Conservation (phyloP, 2,888 invertebrate species). For the Athrips mouffetella region DNA sequence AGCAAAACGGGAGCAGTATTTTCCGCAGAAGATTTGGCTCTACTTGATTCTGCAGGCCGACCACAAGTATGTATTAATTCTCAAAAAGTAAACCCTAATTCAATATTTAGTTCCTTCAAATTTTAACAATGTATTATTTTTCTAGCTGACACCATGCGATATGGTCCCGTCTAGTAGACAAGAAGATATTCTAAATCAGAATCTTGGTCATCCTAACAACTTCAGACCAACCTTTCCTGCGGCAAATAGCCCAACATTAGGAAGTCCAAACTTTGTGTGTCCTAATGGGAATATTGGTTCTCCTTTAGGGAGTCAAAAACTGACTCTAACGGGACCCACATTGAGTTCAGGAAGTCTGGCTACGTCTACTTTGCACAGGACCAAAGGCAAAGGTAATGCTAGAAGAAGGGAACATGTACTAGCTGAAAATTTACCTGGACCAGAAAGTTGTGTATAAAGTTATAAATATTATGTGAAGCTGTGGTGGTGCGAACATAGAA, state of each 20-base stretch:
- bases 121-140: not conserved
- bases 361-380: slow-evolving; percentile 68
- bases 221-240: slow-evolving; percentile 66
- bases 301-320: slow-evolving; percentile 63
- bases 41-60: slow-evolving; percentile 62
- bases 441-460: slow-evolving; percentile 90
- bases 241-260: slow-evolving; percentile 66
- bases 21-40: slow-evolving; percentile 69
- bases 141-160: slow-evolving; percentile 58
- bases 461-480: too few relatives aligned
- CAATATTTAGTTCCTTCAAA: not conserved
- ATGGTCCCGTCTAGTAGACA: slow-evolving; percentile 49
- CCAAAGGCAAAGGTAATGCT: slow-evolving; percentile 70
- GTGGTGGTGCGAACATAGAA: slow-evolving; percentile 20
- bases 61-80: slow-evolving; percentile 43
- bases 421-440: slow-evolving; percentile 90
- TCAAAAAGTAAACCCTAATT: not conserved
- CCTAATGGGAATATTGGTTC: slow-evolving; percentile 66
- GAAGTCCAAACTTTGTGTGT: slow-evolving; percentile 72
- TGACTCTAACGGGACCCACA: slow-evolving; percentile 62
- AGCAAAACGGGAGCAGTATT: slow-evolving; percentile 68
- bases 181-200: slow-evolving; percentile 66
- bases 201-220: slow-evolving; percentile 56
- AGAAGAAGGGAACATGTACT: slow-evolving; percentile 86
- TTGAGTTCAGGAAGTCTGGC: slow-evolving; percentile 66